A percentile compares a stretch with the other conserved stretches of the same genome.
phyloP scores from a whole-genome alignment of 1,140 invertebrate genomes.

The Scaptomyza pallida region DNA sequence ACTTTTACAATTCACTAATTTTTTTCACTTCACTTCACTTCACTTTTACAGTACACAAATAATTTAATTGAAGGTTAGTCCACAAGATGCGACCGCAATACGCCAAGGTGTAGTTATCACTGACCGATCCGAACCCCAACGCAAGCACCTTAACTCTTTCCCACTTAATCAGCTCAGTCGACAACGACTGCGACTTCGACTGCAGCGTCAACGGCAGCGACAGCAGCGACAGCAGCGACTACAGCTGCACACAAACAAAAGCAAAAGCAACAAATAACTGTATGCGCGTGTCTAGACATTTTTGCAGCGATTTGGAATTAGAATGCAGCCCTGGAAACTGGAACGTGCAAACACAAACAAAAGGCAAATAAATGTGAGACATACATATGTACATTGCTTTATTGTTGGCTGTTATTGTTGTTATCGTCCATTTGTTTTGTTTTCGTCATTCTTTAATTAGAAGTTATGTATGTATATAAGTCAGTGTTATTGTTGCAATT shows the following conservation, averaged over 20 bases:
- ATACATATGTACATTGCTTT: background rate
- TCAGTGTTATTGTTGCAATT: slow-evolving; percentile 46
- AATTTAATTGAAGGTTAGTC: slow-evolving; percentile 19
- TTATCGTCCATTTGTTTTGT: slow-evolving; percentile 28
- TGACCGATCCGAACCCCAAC: slow-evolving; percentile 37
- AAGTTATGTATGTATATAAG: background rate
- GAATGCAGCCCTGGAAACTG: slow-evolving; percentile 50
- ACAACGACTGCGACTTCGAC: background rate
- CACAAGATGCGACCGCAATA: slow-evolving; percentile 43
- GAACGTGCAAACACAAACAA: slow-evolving; percentile 18
- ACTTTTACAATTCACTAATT: background rate
- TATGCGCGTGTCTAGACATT: slow-evolving; percentile 6
- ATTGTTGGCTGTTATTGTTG: slow-evolving; percentile 33
- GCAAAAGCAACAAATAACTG: slow-evolving; percentile 32
- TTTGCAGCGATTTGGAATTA: slow-evolving; percentile 1
- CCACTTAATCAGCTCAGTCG: slow-evolving; percentile 30
- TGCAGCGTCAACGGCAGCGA: background rate
- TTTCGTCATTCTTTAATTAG: slow-evolving; percentile 46
- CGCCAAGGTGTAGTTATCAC: slow-evolving; percentile 68
- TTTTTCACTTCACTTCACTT: background rate
- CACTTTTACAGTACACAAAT: background rate
- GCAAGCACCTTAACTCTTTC: slow-evolving; percentile 62
- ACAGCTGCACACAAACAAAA: slow-evolving; percentile 27
- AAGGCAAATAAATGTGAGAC: slow-evolving; percentile 8
- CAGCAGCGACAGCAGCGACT: background rate